Evolutionary conservation across 2,888 invertebrate genomes (phyloP), one percentile per base, ranked within the genome.

Genomic region (Uloborus plumipes): DNA sequence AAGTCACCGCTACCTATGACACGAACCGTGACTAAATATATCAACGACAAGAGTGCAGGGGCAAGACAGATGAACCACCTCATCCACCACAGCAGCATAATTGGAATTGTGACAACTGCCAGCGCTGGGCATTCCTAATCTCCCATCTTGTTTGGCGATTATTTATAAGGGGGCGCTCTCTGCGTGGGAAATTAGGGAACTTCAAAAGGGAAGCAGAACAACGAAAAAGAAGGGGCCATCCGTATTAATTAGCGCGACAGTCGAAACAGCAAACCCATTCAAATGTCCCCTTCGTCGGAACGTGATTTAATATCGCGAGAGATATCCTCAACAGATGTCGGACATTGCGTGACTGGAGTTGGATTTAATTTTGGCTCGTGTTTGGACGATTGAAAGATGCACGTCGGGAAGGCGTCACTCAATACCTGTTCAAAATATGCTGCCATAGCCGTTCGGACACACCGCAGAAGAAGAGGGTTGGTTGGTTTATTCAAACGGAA

Each of bases 161-260:
- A 18, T 65, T 49, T 39, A n/a, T 15, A 31, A 53, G 20, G 65
- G n/a, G 53, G 53, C 53, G 26, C 53, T 53, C 31, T 15, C 31
- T 16, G 16, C 49, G 65, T 15, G 49, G 20, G n/a, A 55, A 20
- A 39, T 39, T 39, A 39, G 9, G 9, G 6, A 39, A 39, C 9
- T 39, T 39, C 39, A 39, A 39, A 26, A 39, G 39, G 39, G 39
- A 39, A 39, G 39, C 39, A 39, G 39, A 39, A 39, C 39, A 39
- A 39, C 39, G 39, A 39, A 39, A 39, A 39, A 39, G 39, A 39
- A 39, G n/a, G 59, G 59, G n/a, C 39, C 69, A 62, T 77, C 70
- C 70, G 70, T 77, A 77, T 77, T 77, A 77, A 77, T 77, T 77
- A 77, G n/a, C 51, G 16, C 67, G 67, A 67, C 67, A 67, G 53